A percentile compares a stretch with the other conserved stretches of the same genome.
Conservation (phyloP, 1,140 invertebrate genomes). For the Aphis gossypii region DNA sequence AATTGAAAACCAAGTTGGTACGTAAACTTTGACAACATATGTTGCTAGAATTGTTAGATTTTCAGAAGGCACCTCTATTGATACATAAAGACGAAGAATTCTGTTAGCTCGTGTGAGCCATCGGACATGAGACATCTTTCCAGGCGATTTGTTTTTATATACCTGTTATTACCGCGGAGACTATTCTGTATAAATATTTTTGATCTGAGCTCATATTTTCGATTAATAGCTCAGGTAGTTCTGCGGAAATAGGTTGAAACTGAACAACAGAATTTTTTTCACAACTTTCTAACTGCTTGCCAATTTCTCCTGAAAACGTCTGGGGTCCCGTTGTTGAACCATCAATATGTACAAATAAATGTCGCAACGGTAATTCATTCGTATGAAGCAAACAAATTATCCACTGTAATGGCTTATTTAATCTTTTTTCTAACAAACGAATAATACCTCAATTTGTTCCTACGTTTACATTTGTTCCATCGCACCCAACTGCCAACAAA, state of each 20-base stretch:
- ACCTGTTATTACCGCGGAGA: conserved; percentile 57
- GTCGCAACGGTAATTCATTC: conserved; percentile 62
- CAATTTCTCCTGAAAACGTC: conserved; percentile 61
- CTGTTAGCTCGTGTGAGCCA: conserved; percentile 62
- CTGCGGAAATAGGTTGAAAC: conserved; percentile 59
- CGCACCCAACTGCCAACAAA: too few relatives aligned
- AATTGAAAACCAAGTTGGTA: conserved; percentile 61
- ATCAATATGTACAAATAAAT: conserved; percentile 62
- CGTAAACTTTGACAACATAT: conserved; percentile 60
- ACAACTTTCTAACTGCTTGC: conserved; percentile 61
- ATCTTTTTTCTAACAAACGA: conserved; percentile 49
- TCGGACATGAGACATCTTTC: conserved; percentile 60
- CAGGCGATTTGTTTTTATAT: conserved; percentile 56
- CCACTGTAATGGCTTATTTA: conserved; percentile 61
- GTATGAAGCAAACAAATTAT: conserved; percentile 62
- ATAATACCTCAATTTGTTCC: conserved; percentile 41
- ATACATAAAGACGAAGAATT: conserved; percentile 60
- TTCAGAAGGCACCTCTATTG: conserved; percentile 49
- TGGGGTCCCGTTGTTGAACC: conserved; percentile 61
- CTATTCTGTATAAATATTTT: conserved; percentile 62
- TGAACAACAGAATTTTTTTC: conserved; percentile 60
- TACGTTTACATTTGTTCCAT: too few relatives aligned
- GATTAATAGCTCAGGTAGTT: conserved; percentile 7
- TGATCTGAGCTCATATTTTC: conserved; percentile 62
- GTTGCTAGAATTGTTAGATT: conserved; percentile 59